phyloP scores from a whole-genome alignment of 2,797 vertebrate species.

The Mergus octosetaceus region DNA sequence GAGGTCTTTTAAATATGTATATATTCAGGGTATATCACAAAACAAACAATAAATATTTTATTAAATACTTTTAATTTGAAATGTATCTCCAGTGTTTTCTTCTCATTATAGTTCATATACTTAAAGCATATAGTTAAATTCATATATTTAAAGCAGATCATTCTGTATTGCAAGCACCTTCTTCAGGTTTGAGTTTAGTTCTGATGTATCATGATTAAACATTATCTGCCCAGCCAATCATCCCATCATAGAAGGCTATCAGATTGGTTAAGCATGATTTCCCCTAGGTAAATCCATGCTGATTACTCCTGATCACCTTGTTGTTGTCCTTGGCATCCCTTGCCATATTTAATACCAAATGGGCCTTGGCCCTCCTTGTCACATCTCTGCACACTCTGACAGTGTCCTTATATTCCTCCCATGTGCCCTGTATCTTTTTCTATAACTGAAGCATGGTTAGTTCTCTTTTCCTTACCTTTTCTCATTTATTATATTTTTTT shows the following conservation, averaged over 20 bases:
- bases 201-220: not conserved
- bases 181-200: not conserved
- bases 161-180: not conserved
- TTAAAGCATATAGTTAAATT: not conserved
- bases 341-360: too few species aligned
- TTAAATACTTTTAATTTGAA: not conserved
- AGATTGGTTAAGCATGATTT: too few species aligned
- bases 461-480: not conserved
- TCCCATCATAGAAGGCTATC: too few species aligned
- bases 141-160: not conserved
- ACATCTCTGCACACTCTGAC: too few species aligned
- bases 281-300: too few species aligned
- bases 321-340: too few species aligned
- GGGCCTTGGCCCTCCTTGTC: too few species aligned
- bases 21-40: not conserved
- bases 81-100: not conserved
- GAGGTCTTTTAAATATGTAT: not conserved
- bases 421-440: too few species aligned
- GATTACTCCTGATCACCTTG: too few species aligned
- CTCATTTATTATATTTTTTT: not conserved
- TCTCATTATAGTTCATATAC: not conserved
- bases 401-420: too few species aligned
- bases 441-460: too few species aligned
- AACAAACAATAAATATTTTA: not conserved
- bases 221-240: too few species aligned